Evolutionary conservation across 2,888 invertebrate genomes (phyloP).

Genomic region (Agrypnus murinus): DNA sequence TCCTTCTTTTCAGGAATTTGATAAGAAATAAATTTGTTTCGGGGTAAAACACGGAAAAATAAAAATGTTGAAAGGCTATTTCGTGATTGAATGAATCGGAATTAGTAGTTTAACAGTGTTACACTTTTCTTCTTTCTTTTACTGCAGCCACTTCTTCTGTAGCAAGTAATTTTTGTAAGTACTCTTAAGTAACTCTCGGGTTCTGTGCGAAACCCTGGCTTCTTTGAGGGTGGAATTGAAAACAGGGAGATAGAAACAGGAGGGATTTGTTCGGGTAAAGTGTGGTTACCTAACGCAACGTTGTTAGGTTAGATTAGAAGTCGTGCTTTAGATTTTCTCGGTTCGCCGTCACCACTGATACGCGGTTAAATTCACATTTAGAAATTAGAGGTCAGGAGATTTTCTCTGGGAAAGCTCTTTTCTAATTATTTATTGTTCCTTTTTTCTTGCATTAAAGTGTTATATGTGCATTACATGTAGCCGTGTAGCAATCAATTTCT

Average conservation of each 20-base stretch:
- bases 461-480: constrained; percentile 19
- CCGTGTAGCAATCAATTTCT: constrained; percentile 32
- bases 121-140: constrained; percentile 14
- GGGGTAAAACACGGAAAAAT: background rate
- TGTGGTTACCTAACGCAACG: constrained; percentile 36
- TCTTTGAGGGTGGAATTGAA: constrained; percentile 35
- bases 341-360: constrained; percentile 32
- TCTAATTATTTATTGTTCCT: constrained; percentile 20
- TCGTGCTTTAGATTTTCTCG: constrained; percentile 32
- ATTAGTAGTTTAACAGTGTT: constrained; percentile 35
- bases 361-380: constrained; percentile 35
- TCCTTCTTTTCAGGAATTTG: too few species aligned
- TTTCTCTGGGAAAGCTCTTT: constrained; percentile 19
- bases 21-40: too few species aligned
- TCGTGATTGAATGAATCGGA: constrained; percentile 38
- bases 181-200: constrained; percentile 31
- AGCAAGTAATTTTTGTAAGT: constrained; percentile 47
- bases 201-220: constrained; percentile 29
- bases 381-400: constrained; percentile 28
- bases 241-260: constrained; percentile 25
- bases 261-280: constrained; percentile 34
- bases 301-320: constrained; percentile 40
- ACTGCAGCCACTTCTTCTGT: constrained; percentile 24
- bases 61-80: constrained; percentile 19
- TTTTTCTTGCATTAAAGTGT: constrained; percentile 28